Evolutionary conservation across 2,113 vertebrate species (phyloP).

Genomic region (Sinocyclocheilus grahami): DNA sequence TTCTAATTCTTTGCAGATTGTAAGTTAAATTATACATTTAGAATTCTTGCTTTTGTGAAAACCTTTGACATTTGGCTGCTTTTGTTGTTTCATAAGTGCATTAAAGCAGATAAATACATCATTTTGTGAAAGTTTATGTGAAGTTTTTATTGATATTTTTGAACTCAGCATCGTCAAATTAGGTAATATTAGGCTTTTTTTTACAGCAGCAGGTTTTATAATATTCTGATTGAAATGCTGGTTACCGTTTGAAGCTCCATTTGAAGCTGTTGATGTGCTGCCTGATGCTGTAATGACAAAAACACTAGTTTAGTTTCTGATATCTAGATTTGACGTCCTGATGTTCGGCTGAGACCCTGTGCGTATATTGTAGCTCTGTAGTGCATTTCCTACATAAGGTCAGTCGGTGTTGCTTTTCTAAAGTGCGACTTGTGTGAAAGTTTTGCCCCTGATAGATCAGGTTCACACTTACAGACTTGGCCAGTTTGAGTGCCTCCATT

Average conservation of each 20-base stretch:
- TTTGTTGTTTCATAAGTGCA: not conserved
- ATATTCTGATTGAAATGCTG: not conserved
- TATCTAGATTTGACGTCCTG: not conserved
- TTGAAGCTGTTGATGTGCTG: slow-evolving; percentile 42
- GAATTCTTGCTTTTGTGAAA: too few relatives aligned
- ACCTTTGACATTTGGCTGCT: not conserved
- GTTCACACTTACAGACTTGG: slow-evolving; percentile 49
- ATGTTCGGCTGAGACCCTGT: not conserved
- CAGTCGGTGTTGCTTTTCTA: slow-evolving; percentile 5
- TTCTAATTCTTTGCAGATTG: too few relatives aligned
- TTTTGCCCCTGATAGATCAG: slow-evolving; percentile 27
- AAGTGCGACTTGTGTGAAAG: slow-evolving; percentile 17
- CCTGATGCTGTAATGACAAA: slow-evolving; percentile 51
- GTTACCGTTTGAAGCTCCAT: slow-evolving; percentile 51
- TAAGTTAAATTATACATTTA: too few relatives aligned
- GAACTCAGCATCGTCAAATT: not conserved
- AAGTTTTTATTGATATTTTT: not conserved
- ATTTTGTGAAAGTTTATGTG: not conserved
- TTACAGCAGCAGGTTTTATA: not conserved
- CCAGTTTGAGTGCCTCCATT: slow-evolving; percentile 53
- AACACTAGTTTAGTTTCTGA: not conserved
- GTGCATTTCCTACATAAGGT: slow-evolving; percentile 10
- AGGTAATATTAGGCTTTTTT: too few relatives aligned
- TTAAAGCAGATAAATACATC: not conserved
- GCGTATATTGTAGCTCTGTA: not conserved